Percentiles rank a stretch among this genome's conserved stretches.
Evolutionary conservation across 2,113 vertebrate genomes (phyloP).

Genomic region (Mormyrus lacerda): DNA sequence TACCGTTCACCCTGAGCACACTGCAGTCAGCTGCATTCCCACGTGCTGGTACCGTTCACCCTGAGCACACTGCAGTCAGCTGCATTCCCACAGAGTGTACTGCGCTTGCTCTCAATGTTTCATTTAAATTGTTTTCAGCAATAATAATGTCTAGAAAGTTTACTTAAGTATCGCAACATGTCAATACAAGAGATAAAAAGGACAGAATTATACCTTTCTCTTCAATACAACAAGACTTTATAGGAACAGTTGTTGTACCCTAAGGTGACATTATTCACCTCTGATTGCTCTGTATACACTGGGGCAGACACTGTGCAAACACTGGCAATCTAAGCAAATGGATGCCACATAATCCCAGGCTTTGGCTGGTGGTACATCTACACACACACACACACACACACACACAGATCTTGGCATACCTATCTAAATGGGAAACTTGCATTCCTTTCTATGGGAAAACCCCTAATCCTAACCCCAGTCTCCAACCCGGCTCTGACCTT

Average conservation of each 20-base stretch:
- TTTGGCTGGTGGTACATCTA: not conserved
- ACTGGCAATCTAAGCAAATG: slow-evolving; percentile 3
- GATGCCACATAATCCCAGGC: not conserved
- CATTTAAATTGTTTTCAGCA: not conserved
- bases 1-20: not conserved
- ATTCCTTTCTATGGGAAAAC: not conserved
- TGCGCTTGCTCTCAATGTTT: not conserved
- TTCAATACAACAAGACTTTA: not conserved
- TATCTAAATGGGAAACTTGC: no score
- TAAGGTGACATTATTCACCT: not conserved
- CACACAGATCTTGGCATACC: not conserved
- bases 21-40: no score
- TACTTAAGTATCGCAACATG: not conserved
- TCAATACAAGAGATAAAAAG: not conserved
- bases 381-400: not conserved
- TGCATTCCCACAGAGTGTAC: not conserved
- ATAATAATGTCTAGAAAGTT: not conserved
- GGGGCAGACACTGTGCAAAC: not conserved
- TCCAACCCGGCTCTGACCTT: no score
- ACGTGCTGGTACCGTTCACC: not conserved
- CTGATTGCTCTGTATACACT: not conserved
- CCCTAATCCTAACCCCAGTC: no score
- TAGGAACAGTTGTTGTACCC: no score
- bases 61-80: not conserved
- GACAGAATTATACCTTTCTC: not conserved